Base-by-base conservation (phyloP, 2,113 vertebrate genomes). In the Aegithalos caudatus region DNA sequence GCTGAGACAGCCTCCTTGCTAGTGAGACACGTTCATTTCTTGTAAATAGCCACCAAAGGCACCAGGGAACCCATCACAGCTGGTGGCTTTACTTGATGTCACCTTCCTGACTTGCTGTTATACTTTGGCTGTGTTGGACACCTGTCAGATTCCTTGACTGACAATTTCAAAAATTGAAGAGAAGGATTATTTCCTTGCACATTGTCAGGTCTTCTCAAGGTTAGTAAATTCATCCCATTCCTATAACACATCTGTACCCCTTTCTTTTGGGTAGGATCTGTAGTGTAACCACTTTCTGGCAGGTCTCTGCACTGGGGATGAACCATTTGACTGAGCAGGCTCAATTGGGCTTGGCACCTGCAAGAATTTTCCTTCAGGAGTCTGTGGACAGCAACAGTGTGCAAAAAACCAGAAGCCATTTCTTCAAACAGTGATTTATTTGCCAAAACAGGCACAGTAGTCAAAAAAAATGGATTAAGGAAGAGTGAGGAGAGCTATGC, bases 361-460 rank as follows among this genome's bases (percentile, higher is more conserved):
- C 53, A 81, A 84, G 65, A 56, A 86, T 79, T 81, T 93, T 92
- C 81, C 72, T 90, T 51, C 1, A 11, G 40, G 60, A 91, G 31
- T 40, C 65, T 38, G 61, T 50, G 87, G 62, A 93, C 62, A 94
- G 84, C 54, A 92, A 91, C 4, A 77, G 29, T 1, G 25, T 88
- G 66, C 70, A 94, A 91, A 61, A 81, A 86, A 77, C 66, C 64
- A 96, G 69, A 92, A 90, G 85, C 27, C 1, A 6, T 40, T 93
- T 92, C 62, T 94, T 78, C 56, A 95, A 78, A 93, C 56, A 33
- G 42, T 67, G 60, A 90, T 71, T 92, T 90, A 93, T 90, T 81
- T 84, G 47, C 64, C 85, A 67, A 81, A 81, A 53, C 31, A 88
- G 37, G 23, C 72, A 81, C 11, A 57, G 67, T 58, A 61, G 79